Evolutionary conservation across 2,113 vertebrate species (phyloP).

Genomic region (Lepidiolamprologus cunningtoni): DNA sequence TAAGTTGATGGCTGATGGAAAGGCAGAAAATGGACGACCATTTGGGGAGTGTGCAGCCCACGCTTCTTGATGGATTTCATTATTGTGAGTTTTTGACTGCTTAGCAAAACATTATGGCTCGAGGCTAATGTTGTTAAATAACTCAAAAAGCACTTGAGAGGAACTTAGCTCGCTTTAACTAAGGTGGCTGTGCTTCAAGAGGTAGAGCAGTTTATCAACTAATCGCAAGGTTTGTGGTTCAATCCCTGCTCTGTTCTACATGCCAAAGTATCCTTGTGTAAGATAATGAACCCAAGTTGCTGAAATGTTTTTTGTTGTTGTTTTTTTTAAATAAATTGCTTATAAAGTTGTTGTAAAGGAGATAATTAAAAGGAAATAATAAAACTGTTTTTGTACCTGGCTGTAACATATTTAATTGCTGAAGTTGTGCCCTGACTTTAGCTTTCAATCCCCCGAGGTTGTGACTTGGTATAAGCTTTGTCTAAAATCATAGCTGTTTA

Average conservation of each 20-base stretch:
- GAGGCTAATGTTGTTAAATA: neutral
- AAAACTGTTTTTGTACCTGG: neutral
- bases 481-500: neutral
- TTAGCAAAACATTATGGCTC: neutral
- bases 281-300: neutral
- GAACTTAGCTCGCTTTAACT: neutral
- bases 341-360: neutral
- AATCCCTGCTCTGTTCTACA: neutral
- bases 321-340: fast-evolving
- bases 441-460: neutral
- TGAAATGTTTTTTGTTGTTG: neutral
- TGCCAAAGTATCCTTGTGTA: neutral
- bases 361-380: neutral
- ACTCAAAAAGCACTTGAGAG: neutral
- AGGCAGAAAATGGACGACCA: neutral
- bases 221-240: neutral
- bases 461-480: neutral
- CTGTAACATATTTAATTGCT: neutral
- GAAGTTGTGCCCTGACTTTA: neutral
- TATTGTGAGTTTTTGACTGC: neutral
- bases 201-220: neutral
- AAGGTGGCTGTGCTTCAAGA: neutral
- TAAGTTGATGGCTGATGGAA: neutral
- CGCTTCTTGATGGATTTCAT: neutral
- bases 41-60: neutral